Base-by-base conservation (phyloP, 2,888 invertebrate species). In the Mechanitis messenoides region DNA sequence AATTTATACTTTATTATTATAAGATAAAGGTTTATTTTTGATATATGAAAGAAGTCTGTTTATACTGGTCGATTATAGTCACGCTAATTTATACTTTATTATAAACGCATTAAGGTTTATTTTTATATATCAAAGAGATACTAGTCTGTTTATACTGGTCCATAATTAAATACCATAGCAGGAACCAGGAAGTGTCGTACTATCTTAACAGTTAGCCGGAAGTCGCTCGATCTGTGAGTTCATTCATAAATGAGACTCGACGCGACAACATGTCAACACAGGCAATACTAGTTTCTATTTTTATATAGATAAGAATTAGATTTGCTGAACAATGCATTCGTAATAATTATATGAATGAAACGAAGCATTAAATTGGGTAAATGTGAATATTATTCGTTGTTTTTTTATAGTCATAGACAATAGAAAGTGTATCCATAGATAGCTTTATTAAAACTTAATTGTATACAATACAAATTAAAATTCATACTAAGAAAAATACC, bases 121-220 rank as follows among this genome's bases (percentile, higher is more conserved):
- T 75, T 80, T 59, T 69, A 58, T 57, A 59, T 45, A 64, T 64
- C 58, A 58, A 63, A 20, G 20, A 65, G 68, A 67, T 71, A 74
- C 74, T 74, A 81, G 80, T 81, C 83, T 79, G 78, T 77, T 83
- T 87, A 84, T 78, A 74, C 79, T 85, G 83, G 84, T 78, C 71
- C 73, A 85, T 86, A 85, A 87, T 89, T 87, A 90, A 87, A 88
- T 84, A 85, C 85, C 87, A 85, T 84, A 84, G 85, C 87, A 88
- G 90, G 89, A 89, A 90, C 89, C 86, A 89, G 90, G 90, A 90
- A 90, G 89, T 83, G 85, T 87, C 87, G 90, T 89, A 90, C 89
- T 90, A 90, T 90, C 89, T 88, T 84, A 83, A 89, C 89, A 85
- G 89, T 84, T 87, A 88, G 85, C 88, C 90, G 90, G 90, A 90